Percentiles rank a stretch among this genome's conserved stretches.
Conservation (phyloP, 2,888 invertebrate genomes). For the Dendrolimus houi region DNA sequence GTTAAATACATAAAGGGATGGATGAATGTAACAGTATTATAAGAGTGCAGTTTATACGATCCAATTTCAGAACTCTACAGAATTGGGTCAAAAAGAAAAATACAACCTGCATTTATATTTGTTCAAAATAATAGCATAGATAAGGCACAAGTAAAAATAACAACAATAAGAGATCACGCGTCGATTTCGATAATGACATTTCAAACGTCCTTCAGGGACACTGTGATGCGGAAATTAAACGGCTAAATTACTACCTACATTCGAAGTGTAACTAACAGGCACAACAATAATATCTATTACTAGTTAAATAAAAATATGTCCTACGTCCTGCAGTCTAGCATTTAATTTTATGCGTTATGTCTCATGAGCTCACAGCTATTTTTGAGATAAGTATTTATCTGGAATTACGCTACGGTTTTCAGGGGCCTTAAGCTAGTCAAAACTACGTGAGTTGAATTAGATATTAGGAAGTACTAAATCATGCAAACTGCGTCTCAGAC, state of each 20-base stretch:
- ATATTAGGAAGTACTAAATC: conserved; percentile 24
- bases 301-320: not conserved
- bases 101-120: too few relatives aligned
- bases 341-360: not conserved
- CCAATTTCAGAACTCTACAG: too few relatives aligned
- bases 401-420: conserved; percentile 15
- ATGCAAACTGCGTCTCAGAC: conserved; percentile 31
- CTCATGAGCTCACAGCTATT: conserved; percentile 25
- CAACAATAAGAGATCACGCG: conserved; percentile 23
- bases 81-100: too few relatives aligned
- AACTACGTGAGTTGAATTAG: conserved; percentile 28
- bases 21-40: too few relatives aligned
- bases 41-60: too few relatives aligned
- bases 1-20: too few relatives aligned
- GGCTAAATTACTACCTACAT: conserved; percentile 56
- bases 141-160: conserved; percentile 12
- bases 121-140: not conserved
- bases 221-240: conserved; percentile 60
- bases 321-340: not conserved
- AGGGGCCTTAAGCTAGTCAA: conserved; percentile 15
- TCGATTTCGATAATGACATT: conserved; percentile 34
- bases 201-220: conserved; percentile 58
- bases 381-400: conserved; percentile 13
- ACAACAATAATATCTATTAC: conserved; percentile 19
- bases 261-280: conserved; percentile 23